Conservation (phyloP, 2,888 invertebrate species). For the Fragum whitleyi region DNA sequence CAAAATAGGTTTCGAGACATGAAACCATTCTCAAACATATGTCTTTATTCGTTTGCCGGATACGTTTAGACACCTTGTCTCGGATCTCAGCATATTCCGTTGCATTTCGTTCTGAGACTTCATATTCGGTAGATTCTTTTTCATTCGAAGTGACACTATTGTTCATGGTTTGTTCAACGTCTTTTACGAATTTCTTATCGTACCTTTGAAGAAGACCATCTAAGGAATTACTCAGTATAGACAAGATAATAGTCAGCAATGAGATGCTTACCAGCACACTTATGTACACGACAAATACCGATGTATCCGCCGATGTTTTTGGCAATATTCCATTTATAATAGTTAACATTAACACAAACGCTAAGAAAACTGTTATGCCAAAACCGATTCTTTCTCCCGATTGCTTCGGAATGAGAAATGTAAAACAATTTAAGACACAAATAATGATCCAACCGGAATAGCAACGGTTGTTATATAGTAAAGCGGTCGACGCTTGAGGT, state of each 20-base stretch:
- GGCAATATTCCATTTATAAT: background rate
- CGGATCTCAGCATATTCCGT: background rate
- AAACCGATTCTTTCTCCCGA: constrained; percentile 9
- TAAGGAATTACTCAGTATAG: background rate
- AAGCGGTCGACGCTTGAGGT: background rate
- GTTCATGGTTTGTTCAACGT: too few species aligned
- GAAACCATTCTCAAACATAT: too few species aligned
- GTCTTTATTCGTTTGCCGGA: background rate
- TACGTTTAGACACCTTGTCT: background rate
- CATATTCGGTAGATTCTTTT: too few species aligned
- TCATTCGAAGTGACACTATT: too few species aligned
- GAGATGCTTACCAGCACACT: background rate
- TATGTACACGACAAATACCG: background rate
- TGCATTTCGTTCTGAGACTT: too few species aligned
- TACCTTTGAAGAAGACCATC: background rate
- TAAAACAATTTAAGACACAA: constrained; percentile 13
- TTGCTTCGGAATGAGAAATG: background rate
- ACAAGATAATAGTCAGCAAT: background rate
- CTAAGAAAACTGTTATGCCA: constrained; percentile 1
- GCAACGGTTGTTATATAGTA: background rate
- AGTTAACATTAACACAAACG: constrained; percentile 1
- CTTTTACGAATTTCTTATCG: background rate
- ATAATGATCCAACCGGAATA: background rate
- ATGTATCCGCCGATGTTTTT: constrained; percentile 1
- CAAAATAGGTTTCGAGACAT: background rate